A percentile compares a stretch with the other conserved stretches of the same genome.
Evolutionary conservation across 2,797 vertebrate genomes (phyloP).

Genomic region (Lepus oiostolus): DNA sequence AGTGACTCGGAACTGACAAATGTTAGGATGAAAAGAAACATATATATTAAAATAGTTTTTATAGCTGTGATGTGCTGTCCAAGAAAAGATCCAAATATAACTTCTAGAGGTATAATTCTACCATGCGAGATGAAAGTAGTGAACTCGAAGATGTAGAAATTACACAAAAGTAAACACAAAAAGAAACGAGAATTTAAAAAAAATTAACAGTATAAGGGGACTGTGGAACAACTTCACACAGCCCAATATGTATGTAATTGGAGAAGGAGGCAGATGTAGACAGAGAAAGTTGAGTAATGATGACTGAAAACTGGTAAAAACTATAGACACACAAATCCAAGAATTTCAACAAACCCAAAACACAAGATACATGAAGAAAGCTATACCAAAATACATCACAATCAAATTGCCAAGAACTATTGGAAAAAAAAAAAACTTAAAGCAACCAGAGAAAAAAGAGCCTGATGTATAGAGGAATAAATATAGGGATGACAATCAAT

Average conservation of each 20-base stretch:
- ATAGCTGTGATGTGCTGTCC: neutral
- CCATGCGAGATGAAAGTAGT: neutral
- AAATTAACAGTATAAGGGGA: neutral
- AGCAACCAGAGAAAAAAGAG: neutral
- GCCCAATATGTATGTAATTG: no score
- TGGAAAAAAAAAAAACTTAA: neutral
- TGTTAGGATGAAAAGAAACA: neutral
- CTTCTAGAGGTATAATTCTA: neutral
- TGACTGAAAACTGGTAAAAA: neutral
- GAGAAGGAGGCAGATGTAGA: neutral
- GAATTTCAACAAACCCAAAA: neutral
- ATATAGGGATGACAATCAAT: neutral
- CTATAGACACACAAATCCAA: neutral
- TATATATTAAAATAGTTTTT: neutral
- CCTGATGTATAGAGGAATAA: neutral
- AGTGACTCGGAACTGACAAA: neutral
- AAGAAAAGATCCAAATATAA: neutral
- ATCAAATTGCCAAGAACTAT: neutral
- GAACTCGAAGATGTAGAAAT: slow-evolving; percentile 14
- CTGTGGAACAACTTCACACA: neutral
- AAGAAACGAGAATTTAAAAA: neutral
- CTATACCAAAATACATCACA: neutral
- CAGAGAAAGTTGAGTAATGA: neutral
- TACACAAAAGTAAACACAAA: neutral
- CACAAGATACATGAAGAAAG: neutral